phyloP scores from a whole-genome alignment of 2,888 invertebrate species.

The Ichneumoninae sp. region DNA sequence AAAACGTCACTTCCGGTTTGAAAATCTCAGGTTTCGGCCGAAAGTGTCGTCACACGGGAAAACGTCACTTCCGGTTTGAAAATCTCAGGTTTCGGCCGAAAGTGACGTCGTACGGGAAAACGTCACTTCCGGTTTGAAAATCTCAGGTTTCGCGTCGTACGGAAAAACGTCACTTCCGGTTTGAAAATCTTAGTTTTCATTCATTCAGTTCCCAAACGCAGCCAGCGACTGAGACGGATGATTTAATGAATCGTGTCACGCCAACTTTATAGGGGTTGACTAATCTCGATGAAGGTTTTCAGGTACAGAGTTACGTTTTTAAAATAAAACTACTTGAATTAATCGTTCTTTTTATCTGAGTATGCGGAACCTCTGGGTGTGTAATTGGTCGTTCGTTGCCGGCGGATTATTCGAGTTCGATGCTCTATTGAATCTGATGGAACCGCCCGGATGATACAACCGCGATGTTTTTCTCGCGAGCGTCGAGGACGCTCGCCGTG shows the following conservation, averaged over 20 bases:
- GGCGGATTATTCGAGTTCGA: background rate
- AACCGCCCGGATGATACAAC: constrained; percentile 56
- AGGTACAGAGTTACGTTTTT: background rate
- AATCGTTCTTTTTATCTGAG: background rate
- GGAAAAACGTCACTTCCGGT: no score
- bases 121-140: no score
- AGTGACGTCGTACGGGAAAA: no score
- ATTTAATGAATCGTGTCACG: background rate
- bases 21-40: no score
- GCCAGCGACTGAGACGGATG: background rate
- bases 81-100: background rate
- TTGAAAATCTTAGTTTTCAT: background rate
- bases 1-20: no score
- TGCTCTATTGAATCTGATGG: constrained; percentile 40
- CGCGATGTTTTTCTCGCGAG: constrained; percentile 15
- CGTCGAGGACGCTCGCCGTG: background rate
- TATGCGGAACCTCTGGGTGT: background rate
- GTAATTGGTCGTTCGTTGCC: background rate
- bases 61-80: background rate
- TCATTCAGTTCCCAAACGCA: background rate
- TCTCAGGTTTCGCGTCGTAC: no score
- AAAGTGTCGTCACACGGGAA: background rate
- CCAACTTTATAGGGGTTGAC: background rate
- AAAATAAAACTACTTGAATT: background rate
- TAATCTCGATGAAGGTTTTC: background rate